Base-by-base conservation (phyloP, 2,888 invertebrate species). In the Aplocera efformata region DNA sequence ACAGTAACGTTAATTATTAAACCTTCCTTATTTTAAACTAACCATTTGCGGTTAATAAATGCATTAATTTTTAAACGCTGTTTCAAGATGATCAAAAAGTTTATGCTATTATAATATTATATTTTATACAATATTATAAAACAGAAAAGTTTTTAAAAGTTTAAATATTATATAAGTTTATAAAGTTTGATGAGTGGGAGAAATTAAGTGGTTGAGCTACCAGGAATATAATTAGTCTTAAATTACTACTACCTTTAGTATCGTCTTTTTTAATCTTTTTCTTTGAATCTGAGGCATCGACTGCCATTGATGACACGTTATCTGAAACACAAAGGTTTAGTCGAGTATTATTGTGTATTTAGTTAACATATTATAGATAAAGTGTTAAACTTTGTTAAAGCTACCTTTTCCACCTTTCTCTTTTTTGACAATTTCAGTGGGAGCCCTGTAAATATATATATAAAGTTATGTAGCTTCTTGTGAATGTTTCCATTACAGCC, bases 241-340 rank as follows among this genome's bases (percentile, higher is more conserved):
- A n/a, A n/a, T n/a, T n/a, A n/a, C n/a, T n/a, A n/a, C 23, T 56
- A 77, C 83, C 71, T 72, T 68, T 78, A 5, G 51, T 26, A 5
- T 84, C 84, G 0, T 85, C 83, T 54, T 71, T 84, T 53, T 76
- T 83, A 0, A 60, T 47, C 61, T 78, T 84, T 61, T 81, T 84
- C 63, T 72, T 83, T 4, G 72, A 63, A 17, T 83, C 81, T 0
- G 63, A 58, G 6, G 52, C 42, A 10, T 70, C 65, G 3, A 69
- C 39, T 9, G 48, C 30, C 29, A 72, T 6, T 10, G 60, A 26
- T n/a, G 75, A 69, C 52, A 65, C 72, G 45, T 71, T 77, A 22
- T 68, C 66, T 66, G 62, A 35, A 42, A 39, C 25, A 32, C 41
- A 40, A 11, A 10, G 38, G 10, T 33, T 1, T n/a, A 0, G 13